These are phyloP conservation scores for Sphecodes monilicornis DNA, from an alignment of 2,888 invertebrate species.

Conservation along the genomic window DNA sequence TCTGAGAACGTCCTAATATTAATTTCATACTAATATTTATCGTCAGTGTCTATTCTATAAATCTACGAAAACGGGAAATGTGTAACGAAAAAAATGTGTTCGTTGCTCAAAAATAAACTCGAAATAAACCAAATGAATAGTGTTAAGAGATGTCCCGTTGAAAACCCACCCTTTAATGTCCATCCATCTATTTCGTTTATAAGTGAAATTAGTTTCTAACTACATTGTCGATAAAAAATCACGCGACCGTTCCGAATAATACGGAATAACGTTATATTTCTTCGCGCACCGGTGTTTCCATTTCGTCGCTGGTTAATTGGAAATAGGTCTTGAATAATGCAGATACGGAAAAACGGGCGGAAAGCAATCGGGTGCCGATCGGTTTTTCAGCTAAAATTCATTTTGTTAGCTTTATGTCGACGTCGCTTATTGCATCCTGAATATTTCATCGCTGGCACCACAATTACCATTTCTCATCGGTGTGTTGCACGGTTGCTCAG, in stretches of 20 bases:
- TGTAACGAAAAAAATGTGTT: neutral
- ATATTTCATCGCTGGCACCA: constrained; percentile 51
- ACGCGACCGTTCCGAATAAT: neutral
- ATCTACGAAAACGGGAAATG: neutral
- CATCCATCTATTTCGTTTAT: neutral
- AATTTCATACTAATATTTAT: neutral
- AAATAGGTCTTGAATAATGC: constrained; percentile 47
- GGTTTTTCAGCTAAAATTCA: constrained; percentile 57
- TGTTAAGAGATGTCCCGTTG: neutral
- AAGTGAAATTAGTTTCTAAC: neutral
- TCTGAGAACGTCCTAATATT: neutral
- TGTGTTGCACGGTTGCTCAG: constrained; percentile 32
- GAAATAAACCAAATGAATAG: neutral
- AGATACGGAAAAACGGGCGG: constrained; percentile 28
- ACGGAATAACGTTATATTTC: constrained; percentile 11
- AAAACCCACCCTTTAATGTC: neutral
- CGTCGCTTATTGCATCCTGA: constrained; percentile 60
- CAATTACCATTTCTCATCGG: constrained; percentile 58
- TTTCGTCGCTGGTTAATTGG: constrained; percentile 27
- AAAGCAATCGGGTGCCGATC: constrained; percentile 47
- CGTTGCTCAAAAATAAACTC: neutral
- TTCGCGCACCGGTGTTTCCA: neutral
- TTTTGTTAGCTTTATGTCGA: constrained; percentile 53
- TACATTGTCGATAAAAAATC: neutral
- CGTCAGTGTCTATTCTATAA: neutral